Percentiles rank a stretch among this genome's conserved stretches.
These are phyloP conservation scores for Sarcophaga peregrina DNA, from an alignment of 1,140 invertebrate species.

Conservation along the genomic window DNA sequence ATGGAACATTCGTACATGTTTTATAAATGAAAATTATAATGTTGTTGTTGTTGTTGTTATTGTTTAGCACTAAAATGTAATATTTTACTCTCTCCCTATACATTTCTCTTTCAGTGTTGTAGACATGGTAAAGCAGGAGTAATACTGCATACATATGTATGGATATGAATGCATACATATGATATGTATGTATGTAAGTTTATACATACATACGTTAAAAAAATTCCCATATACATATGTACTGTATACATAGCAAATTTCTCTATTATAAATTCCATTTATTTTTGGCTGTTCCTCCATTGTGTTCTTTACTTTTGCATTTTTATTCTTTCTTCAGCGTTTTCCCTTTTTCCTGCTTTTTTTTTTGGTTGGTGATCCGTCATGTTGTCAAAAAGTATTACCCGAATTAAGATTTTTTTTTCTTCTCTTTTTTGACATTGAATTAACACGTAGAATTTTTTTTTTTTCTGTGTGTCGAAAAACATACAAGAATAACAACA, in stretches of 20 bases:
- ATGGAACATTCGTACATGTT: no score
- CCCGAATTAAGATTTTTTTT: conserved; percentile 47
- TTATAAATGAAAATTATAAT: no score
- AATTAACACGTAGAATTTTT: conserved; percentile 43
- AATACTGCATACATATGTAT: no score
- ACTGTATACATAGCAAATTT: not conserved
- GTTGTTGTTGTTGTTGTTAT: no score
- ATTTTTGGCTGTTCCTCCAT: not conserved
- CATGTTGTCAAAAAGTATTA: conserved; percentile 50
- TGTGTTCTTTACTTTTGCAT: conserved; percentile 28
- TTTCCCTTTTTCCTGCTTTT: not conserved
- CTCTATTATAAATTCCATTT: conserved; percentile 11
- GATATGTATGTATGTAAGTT: no score
- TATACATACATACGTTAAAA: not conserved
- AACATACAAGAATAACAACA: not conserved
- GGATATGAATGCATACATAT: no score
- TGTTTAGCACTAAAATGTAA: no score
- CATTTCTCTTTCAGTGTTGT: no score
- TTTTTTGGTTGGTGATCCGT: conserved; percentile 49
- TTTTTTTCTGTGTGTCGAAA: not conserved
- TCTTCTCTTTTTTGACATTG: conserved; percentile 44
- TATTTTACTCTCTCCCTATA: no score
- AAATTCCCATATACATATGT: not conserved
- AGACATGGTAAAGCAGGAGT: no score
- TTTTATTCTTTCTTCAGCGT: not conserved